Percentiles rank a stretch among this genome's conserved stretches.
Evolutionary conservation across 2,888 invertebrate species (phyloP).

Genomic region (Agrochola macilenta): DNA sequence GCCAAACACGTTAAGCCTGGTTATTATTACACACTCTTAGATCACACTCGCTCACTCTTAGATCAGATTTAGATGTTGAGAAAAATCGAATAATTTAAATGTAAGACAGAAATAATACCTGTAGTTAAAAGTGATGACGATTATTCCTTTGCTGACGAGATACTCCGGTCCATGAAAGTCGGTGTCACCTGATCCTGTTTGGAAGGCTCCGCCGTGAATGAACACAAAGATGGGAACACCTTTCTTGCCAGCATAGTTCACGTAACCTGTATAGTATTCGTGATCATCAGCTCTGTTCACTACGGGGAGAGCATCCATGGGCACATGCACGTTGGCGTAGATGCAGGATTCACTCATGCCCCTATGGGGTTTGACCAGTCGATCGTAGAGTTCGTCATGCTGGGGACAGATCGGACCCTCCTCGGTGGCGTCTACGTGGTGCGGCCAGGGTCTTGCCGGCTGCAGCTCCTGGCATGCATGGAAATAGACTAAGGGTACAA

Average conservation of each 20-base stretch:
- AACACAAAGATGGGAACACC: constrained; percentile 80
- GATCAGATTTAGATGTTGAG: too few species aligned
- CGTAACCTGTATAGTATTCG: constrained; percentile 18
- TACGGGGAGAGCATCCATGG: constrained; percentile 46
- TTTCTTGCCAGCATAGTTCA: constrained; percentile 19
- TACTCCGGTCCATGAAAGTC: constrained; percentile 75
- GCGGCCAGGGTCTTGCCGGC: constrained; percentile 81
- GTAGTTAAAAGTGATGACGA: constrained; percentile 76
- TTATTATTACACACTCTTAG: constrained; percentile 17
- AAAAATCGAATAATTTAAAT: background rate
- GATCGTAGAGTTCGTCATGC: constrained; percentile 74
- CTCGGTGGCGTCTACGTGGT: constrained; percentile 86
- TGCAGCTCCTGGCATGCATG: constrained; percentile 62
- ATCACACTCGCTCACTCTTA: too few species aligned
- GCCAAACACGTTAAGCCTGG: constrained; percentile 72
- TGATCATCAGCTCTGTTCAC: constrained; percentile 12
- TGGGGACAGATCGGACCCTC: constrained; percentile 91
- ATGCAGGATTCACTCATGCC: constrained; percentile 73
- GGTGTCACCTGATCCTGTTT: constrained; percentile 62
- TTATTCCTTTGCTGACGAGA: constrained; percentile 69
- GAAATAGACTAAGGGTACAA: background rate
- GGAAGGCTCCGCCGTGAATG: constrained; percentile 82
- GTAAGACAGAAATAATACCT: constrained; percentile 60
- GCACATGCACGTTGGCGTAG: constrained; percentile 72
- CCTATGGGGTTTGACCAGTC: constrained; percentile 52